Conservation (phyloP, 2,888 invertebrate genomes). For the Lithosia quadra region DNA sequence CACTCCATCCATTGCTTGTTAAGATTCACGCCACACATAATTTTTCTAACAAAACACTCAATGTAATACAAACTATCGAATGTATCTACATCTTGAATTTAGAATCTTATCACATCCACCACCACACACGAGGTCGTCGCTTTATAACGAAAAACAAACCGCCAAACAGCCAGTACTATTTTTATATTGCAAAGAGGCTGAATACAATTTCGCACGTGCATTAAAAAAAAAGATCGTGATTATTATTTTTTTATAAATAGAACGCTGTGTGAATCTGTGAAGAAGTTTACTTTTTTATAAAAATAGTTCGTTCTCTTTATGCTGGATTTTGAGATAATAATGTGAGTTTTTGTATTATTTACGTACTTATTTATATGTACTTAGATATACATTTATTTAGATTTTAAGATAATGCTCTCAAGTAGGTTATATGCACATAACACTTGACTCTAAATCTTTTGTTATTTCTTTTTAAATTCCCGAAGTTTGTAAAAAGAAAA, state of each 20-base stretch:
- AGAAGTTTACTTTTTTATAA: conserved; percentile 26
- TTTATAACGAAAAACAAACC: conserved; percentile 67
- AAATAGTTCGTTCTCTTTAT: conserved; percentile 33
- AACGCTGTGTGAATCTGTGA: conserved; percentile 44
- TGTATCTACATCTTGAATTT: conserved; percentile 18
- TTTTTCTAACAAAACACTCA: neutral
- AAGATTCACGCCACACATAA: neutral
- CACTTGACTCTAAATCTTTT: no score
- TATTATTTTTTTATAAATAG: conserved; percentile 28
- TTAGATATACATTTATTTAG: no score
- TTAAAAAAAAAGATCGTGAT: conserved; percentile 42
- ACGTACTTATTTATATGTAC: neutral
- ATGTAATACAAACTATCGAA: conserved; percentile 20
- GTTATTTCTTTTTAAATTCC: no score
- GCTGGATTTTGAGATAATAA: conserved; percentile 31
- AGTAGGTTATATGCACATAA: no score
- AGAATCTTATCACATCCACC: conserved; percentile 52
- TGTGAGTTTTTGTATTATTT: conserved; percentile 17
- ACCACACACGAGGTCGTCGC: conserved; percentile 53
- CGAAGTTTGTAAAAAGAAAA: no score
- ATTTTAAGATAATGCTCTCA: no score
- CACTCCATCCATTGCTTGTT: conserved; percentile 22
- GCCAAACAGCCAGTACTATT: conserved; percentile 64
- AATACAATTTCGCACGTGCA: conserved; percentile 43
- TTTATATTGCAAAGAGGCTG: conserved; percentile 48